Conservation (phyloP, 1,140 invertebrate species). For the Nasonia vitripennis region DNA sequence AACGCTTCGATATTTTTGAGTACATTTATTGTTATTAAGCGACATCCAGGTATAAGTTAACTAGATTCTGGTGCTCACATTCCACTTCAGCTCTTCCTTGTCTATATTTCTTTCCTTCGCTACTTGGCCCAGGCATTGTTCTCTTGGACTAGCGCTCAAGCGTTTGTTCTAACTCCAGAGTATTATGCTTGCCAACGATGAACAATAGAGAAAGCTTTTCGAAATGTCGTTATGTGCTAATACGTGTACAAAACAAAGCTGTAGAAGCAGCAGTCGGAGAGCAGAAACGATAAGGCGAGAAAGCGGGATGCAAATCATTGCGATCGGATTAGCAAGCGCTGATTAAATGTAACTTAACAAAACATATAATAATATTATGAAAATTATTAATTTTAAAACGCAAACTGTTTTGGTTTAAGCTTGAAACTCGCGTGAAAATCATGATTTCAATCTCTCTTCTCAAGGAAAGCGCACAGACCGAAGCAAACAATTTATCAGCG, state of each 20-base stretch:
- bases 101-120: conserved; percentile 3
- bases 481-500: too few relatives aligned
- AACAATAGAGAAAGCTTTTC: conserved; percentile 27
- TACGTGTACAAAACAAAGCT: background rate
- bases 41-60: background rate
- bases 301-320: conserved; percentile 16
- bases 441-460: too few relatives aligned
- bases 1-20: background rate
- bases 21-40: conserved; percentile 16
- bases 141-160: background rate
- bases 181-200: conserved; percentile 13
- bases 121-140: conserved; percentile 17
- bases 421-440: too few relatives aligned
- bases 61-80: background rate
- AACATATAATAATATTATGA: too few relatives aligned
- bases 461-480: too few relatives aligned
- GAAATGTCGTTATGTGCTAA: background rate
- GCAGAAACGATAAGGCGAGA: background rate
- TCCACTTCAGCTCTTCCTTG: background rate
- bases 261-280: background rate
- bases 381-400: too few relatives aligned
- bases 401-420: too few relatives aligned
- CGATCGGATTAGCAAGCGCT: too few relatives aligned
- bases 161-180: conserved; percentile 11
- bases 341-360: too few relatives aligned